Conservation (phyloP, 1,140 invertebrate genomes). For the Galendromus occidentalis region DNA sequence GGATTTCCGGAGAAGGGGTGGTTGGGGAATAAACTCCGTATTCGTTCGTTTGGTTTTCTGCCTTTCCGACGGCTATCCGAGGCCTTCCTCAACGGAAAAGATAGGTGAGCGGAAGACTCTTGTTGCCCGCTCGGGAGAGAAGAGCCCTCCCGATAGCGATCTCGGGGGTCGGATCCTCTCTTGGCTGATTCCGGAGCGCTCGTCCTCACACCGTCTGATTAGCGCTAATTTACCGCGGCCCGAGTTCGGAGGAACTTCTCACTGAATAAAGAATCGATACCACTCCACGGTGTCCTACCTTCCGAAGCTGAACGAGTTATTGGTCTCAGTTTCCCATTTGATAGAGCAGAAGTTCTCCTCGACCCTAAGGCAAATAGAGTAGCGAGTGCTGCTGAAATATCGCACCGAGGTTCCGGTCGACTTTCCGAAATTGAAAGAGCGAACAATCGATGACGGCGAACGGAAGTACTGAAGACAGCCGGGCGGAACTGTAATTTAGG, state of each 20-base stretch:
- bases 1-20: too few relatives aligned
- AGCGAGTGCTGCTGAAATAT: slow-evolving; percentile 70
- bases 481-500: slow-evolving; percentile 20
- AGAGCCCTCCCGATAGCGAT: too few relatives aligned
- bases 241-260: not conserved
- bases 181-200: too few relatives aligned
- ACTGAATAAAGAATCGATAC: not conserved
- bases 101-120: too few relatives aligned
- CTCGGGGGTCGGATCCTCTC: too few relatives aligned
- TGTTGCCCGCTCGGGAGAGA: too few relatives aligned
- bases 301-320: not conserved
- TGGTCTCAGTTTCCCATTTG: slow-evolving; percentile 21
- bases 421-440: slow-evolving; percentile 43
- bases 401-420: slow-evolving; percentile 31
- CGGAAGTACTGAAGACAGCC: slow-evolving; percentile 22
- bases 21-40: too few relatives aligned
- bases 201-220: too few relatives aligned
- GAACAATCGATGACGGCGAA: slow-evolving; percentile 18
- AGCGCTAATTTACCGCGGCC: not conserved
- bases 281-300: not conserved
- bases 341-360: slow-evolving; percentile 72
- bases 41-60: too few relatives aligned
- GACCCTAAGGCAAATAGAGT: slow-evolving; percentile 57
- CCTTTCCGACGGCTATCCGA: too few relatives aligned
- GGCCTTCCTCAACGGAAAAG: too few relatives aligned